phyloP scores from a whole-genome alignment of 2,113 vertebrate genomes.

The Rousettus leschenaultii region DNA sequence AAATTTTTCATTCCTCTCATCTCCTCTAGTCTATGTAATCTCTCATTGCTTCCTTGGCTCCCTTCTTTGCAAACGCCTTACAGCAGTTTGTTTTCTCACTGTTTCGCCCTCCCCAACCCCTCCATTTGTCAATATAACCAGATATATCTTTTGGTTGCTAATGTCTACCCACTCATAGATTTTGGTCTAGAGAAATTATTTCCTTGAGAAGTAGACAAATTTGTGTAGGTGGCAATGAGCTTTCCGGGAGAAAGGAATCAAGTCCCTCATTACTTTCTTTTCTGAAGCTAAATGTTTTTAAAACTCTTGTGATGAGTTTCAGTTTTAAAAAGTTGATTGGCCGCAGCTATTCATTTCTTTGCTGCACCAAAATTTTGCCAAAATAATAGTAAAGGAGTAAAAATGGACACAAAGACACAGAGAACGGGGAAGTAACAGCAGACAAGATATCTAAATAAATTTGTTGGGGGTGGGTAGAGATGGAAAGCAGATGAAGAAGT shows the following conservation, averaged over 20 bases:
- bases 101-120: not conserved
- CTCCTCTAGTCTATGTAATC: not conserved
- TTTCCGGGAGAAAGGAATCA: not conserved
- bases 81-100: not conserved
- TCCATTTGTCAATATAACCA: not conserved
- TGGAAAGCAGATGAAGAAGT: no score
- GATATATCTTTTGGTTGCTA: not conserved
- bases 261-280: not conserved
- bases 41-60: not conserved
- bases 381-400: not conserved
- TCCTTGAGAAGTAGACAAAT: not conserved
- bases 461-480: no score
- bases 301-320: not conserved
- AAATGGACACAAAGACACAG: not conserved
- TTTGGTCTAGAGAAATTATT: conserved; percentile 11
- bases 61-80: not conserved
- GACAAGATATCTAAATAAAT: no score
- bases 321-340: not conserved
- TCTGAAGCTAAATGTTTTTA: not conserved
- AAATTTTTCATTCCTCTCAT: not conserved
- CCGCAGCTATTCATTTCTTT: not conserved
- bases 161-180: not conserved
- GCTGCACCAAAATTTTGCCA: not conserved
- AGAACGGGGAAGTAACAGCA: no score
- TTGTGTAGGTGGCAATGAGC: not conserved